Evolutionary conservation across 2,888 invertebrate genomes (phyloP), one percentile per base, ranked within the genome.

Genomic region (Linnaemya vulpina): DNA sequence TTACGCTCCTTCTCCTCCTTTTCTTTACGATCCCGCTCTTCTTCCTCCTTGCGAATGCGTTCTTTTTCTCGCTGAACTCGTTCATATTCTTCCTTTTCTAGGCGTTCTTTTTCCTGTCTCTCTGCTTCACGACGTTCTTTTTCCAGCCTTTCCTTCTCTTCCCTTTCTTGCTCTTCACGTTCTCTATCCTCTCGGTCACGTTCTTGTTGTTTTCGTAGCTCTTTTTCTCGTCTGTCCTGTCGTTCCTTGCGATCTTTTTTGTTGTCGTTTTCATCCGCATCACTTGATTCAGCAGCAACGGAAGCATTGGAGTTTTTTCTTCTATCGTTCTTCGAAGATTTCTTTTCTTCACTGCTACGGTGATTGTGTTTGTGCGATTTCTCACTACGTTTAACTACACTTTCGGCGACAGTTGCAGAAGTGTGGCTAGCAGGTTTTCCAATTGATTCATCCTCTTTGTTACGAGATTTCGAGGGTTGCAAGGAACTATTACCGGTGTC

Each of bases 341-440:
- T 91, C 63, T 92, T 91, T 25, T 90, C 90, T 38, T 87, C 88
- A 73, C 89, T 90, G 65, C 90, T 90, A 84, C 91, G 91, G 76
- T 91, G 91, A 83, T 91, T 91, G 73, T 92, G 92, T 63, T 91
- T 92, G 83, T 91, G 89, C 67, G 88, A 87, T 86, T 89, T 90
- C n/a, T 90, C 90, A 80, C 87, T 88, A 58, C 89, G 89, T 67
- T 88, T 89, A 83, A 53, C 71, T 51, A 78, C 80, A 67, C 76
- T 83, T 55, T 74, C 80, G 20, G 79, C 71, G 3, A 77, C 81
- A 60, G 87, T 55, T 53, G 86, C 62, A 43, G 67, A 43, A 25
- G 73, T 46, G 40, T 79, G 62, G 13, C 43, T 53, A 15, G 68
- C n/a, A 43, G 73, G 60, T 83, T 78, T 83, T 38, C 89, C 89